Conservation (phyloP, 2,888 invertebrate genomes). For the Ariolimax columbianus region DNA sequence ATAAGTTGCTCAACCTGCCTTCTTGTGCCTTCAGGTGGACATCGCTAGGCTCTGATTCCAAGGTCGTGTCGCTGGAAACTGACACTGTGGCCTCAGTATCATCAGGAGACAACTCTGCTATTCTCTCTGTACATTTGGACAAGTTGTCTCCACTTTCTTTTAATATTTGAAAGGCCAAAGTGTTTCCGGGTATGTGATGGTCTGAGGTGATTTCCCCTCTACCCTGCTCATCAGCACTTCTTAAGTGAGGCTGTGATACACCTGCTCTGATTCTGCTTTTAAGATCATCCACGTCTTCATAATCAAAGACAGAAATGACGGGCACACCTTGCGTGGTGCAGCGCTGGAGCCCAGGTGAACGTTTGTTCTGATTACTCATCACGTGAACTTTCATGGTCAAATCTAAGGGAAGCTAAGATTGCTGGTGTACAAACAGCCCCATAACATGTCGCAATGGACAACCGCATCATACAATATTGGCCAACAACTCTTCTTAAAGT, state of each 20-base stretch:
- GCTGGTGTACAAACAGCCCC: conserved; percentile 18
- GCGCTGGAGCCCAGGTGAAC: conserved; percentile 39
- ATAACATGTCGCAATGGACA: not conserved
- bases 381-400: conserved; percentile 57
- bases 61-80: conserved; percentile 52
- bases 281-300: conserved; percentile 63
- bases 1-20: conserved; percentile 31
- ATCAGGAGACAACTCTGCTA: conserved; percentile 21
- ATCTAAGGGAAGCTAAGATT: conserved; percentile 28
- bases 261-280: conserved; percentile 57
- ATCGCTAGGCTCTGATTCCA: conserved; percentile 44
- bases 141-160: conserved; percentile 1
- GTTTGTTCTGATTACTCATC: conserved; percentile 56
- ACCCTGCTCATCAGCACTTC: conserved; percentile 8
- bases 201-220: conserved; percentile 3
- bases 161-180: not conserved
- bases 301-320: conserved; percentile 42
- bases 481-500: not conserved
- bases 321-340: conserved; percentile 35
- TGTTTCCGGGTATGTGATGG: not conserved
- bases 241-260: not conserved
- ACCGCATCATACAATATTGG: conserved; percentile 21
- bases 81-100: conserved; percentile 46
- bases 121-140: not conserved
- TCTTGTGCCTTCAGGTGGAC: conserved; percentile 9